Evolutionary conservation across 2,113 vertebrate genomes (phyloP).

Genomic region (Cheilinus undulatus): DNA sequence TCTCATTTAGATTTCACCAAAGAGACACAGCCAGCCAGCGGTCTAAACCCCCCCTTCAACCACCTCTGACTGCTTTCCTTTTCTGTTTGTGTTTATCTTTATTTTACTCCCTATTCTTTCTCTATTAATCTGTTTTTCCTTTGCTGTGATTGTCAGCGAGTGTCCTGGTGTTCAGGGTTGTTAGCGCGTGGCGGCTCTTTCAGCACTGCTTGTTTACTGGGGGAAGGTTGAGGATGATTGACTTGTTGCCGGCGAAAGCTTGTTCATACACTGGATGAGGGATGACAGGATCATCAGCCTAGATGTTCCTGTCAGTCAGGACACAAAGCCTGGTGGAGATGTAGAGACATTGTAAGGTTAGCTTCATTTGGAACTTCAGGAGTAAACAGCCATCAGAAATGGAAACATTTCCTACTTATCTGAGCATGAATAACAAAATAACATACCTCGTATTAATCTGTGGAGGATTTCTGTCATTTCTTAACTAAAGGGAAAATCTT

Average conservation of each 20-base stretch:
- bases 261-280: slow-evolving; percentile 57
- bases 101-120: slow-evolving; percentile 68
- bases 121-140: slow-evolving; percentile 72
- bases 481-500: background rate
- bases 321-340: slow-evolving; percentile 57
- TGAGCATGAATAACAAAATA: too few species aligned
- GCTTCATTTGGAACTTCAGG: slow-evolving; percentile 32
- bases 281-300: slow-evolving; percentile 52
- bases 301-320: slow-evolving; percentile 44
- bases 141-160: slow-evolving; percentile 52
- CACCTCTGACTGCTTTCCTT: slow-evolving; percentile 56
- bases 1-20: slow-evolving; percentile 78
- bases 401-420: too few species aligned
- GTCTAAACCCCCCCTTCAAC: slow-evolving; percentile 53
- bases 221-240: slow-evolving; percentile 67
- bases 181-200: slow-evolving; percentile 67
- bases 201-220: slow-evolving; percentile 61
- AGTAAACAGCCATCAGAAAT: too few species aligned
- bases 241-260: slow-evolving; percentile 66
- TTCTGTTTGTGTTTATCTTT: slow-evolving; percentile 77
- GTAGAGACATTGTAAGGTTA: slow-evolving; percentile 57
- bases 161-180: slow-evolving; percentile 56
- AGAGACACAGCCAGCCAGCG: slow-evolving; percentile 67
- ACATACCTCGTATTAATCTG: too few species aligned
- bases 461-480: slow-evolving; percentile 1